Evolutionary conservation across 2,888 invertebrate species (phyloP), one percentile per base, ranked within the genome.

Genomic region (Drosophila histrio): DNA sequence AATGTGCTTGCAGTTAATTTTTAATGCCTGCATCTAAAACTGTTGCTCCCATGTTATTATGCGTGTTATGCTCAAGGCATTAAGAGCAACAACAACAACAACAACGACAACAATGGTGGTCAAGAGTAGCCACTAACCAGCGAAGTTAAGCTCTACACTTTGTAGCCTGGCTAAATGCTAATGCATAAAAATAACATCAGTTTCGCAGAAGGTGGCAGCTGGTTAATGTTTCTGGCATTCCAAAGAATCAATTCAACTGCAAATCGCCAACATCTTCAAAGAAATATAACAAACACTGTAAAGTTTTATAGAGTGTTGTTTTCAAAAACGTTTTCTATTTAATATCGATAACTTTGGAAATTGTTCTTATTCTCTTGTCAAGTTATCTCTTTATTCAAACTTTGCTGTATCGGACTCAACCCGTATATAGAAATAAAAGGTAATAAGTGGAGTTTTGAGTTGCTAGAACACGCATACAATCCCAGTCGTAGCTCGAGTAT

Each of bases 31-130:
- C 83, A 67, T 72, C 81, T 80, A 69, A 83, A 73, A 83, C 74
- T 77, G 79, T 84, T 79, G 79, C 87, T 75, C 28, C 54, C 54
- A 75, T 81, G 85, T 85, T 82, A 79, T 87, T 84, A 77, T 81
- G 87, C 82, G 82, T 87, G 72, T 75, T 69, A 72, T 78, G 66
- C 72, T 68, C 56, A 66, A 41, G 52, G 63, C 79, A 72, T 58
- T 60, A 62, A 50, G 60, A 60, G 28, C 62, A 58, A 34, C 56
- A 66, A 15, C 43, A 22, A 15, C 44, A 36, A 13, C 11, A 38
- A 30, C 59, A 50, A 22, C 43, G 41, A 17, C 28, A 61, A 44
- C 60, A 50, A 43, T 43, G 66, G 56, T 65, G 61, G 57, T 63
- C 70, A 79, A 76, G 62, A 54, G 64, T 56, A 24, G 34, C 53